Evolutionary conservation across 1,140 invertebrate species (phyloP), one percentile per base, ranked within the genome.

Genomic region (Watersipora subatra): DNA sequence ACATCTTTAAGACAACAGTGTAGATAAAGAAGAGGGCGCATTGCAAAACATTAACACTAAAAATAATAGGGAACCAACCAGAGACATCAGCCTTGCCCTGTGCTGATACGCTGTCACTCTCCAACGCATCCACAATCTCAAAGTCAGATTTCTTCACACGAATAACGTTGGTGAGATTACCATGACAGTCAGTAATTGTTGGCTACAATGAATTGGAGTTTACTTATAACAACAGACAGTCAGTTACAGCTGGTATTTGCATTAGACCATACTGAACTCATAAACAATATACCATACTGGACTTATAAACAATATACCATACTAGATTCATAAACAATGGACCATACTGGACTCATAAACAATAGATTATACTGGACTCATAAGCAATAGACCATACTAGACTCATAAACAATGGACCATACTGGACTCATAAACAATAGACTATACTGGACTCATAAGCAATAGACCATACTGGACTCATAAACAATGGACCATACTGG

Each of bases 71-170:
- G 34, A n/a, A 46, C 7, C 7, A 12, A n/a, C n/a, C 7, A n/a
- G 34, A 46, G 34, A 7, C 58, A 59, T 24, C 22, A 59, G 58
- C 7, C 22, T 59, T 59, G 17, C 7, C 7, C 22, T 12, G 58
- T 17, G 22, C 58, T 12, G 58, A 25, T 7, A 12, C 22, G 58
- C 89, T 90, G 72, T 94, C 92, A 75, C 91, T 92, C 62, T 88
- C 91, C 57, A 96, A 80, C 19, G 92, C 92, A 85, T 94, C 89
- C 80, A 95, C 94, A 29, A 94, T 92, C 83, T 95, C 92, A 83
- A 95, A 95, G 78, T 96, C 92, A 0, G 89, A 89, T 78, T 90
- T 87, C 71, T 90, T 91, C 19, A 96, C 91, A 29, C 24, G 62
- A 19, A 95, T 87, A 72, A 92, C 81, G 80, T 95, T 95, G 78